A percentile compares a stretch with the other conserved stretches of the same genome.
These are phyloP conservation scores for Ophiothrix spiculata DNA, from an alignment of 35 echinoderm and acorn worm genomes.

Conservation along the genomic window DNA sequence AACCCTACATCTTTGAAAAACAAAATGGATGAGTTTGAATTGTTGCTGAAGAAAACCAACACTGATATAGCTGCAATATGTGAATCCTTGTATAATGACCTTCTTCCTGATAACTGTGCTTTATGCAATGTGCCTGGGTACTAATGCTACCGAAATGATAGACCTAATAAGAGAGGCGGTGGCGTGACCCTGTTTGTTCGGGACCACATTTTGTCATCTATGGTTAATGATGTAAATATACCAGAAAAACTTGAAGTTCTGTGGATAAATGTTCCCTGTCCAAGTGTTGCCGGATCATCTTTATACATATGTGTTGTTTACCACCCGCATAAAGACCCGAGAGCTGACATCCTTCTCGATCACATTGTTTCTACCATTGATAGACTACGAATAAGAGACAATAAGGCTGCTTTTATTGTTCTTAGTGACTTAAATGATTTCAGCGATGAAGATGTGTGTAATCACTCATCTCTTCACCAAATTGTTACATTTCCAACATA, in stretches of 20 bases:
- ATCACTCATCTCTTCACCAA: too few species aligned
- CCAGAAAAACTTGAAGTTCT: neutral
- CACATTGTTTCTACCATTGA: too few species aligned
- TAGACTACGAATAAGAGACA: too few species aligned
- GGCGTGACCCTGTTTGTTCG: neutral
- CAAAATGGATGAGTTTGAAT: constrained; percentile 16
- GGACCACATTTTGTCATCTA: neutral
- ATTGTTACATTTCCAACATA: too few species aligned
- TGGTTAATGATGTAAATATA: neutral
- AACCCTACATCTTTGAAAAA: constrained; percentile 2
- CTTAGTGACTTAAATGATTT: too few species aligned
- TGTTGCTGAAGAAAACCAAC: neutral
- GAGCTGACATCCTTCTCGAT: too few species aligned
- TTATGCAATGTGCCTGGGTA: neutral
- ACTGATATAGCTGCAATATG: neutral
- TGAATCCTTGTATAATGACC: constrained; percentile 5
- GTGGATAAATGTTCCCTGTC: too few species aligned
- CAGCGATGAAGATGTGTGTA: too few species aligned
- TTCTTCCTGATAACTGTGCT: neutral
- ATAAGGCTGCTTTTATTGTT: too few species aligned
- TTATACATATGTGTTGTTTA: too few species aligned
- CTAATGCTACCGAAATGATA: neutral
- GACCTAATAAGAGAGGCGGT: neutral
- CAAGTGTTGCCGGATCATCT: too few species aligned
- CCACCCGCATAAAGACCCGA: too few species aligned